Evolutionary conservation across 2,797 vertebrate genomes (phyloP), one percentile per base, ranked within the genome.

Genomic region (Sphenopsis melanotis): DNA sequence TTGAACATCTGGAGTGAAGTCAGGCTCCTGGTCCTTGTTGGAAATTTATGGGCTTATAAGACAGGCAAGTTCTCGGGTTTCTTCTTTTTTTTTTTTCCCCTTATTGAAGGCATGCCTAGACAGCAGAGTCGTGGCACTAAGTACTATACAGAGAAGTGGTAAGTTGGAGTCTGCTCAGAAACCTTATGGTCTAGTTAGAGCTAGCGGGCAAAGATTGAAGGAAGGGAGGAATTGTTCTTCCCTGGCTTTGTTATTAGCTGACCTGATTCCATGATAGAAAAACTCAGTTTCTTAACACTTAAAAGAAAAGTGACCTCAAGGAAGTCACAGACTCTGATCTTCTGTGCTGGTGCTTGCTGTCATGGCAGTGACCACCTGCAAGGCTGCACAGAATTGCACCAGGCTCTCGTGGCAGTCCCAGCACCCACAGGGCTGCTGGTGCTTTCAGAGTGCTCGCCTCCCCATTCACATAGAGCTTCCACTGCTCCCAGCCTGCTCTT

Each of bases 381-480:
- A 61, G 56, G 55, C 55, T 90, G 57, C 14, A 13, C 6, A 24
- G 46, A 70, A 57, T 42, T 42, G 36, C 57, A 27, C 8, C 41
- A 30, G 49, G 36, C 39, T 82, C 41, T 21, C 3, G 1, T n/a
- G 0, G 0, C 66, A 50, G n/a, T 56, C 63, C 41, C 44, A 49
- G 68, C 41, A 34, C 26, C 12, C 23, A 3, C 0, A 1, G 60
- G 21, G 14, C 61, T 76, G 36, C 23, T 29, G 55, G 32, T 56
- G 44, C 49, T 53, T 82, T 42, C 46, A 39, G 37, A 53, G 57
- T 1, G 13, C 53, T 88, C 68, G 17, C 18, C n/a, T 72, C 20
- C 7, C 9, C 0, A 0, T 20, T 41, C 30, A 9, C 1, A 2
- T 12, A 0, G 3, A 1, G 1, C 52, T 92, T 57, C 32, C 1